phyloP scores from a whole-genome alignment of 2,888 invertebrate species.

The Syrista parreyssii region DNA sequence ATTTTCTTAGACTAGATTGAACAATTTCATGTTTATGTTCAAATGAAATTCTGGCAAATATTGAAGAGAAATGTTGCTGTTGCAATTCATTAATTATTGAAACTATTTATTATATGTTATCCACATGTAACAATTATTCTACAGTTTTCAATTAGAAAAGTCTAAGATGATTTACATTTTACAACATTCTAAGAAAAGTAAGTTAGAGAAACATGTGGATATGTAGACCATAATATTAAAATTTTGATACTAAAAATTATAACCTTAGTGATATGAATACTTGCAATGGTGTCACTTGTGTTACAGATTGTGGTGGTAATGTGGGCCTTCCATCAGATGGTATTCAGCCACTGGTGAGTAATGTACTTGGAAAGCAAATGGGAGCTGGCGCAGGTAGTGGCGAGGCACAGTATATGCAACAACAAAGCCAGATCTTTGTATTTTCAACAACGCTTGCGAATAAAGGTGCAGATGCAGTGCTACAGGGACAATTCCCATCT shows the following conservation, averaged over 20 bases:
- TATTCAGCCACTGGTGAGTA: slow-evolving; percentile 80
- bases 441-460: slow-evolving; percentile 95
- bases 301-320: slow-evolving; percentile 50
- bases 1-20: not conserved
- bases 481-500: slow-evolving; percentile 88
- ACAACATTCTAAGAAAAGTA: not conserved
- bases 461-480: slow-evolving; percentile 92
- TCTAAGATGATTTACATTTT: not conserved
- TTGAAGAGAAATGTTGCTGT: not conserved
- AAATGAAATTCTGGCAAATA: not conserved
- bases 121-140: not conserved
- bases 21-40: not conserved
- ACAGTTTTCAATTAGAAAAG: not conserved
- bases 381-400: slow-evolving; percentile 79
- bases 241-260: not conserved
- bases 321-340: slow-evolving; percentile 70
- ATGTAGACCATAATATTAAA: not conserved
- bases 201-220: not conserved
- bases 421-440: slow-evolving; percentile 98
- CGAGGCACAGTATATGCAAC: slow-evolving; percentile 91
- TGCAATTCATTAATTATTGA: not conserved
- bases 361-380: slow-evolving; percentile 81
- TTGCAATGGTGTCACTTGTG: not conserved
- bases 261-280: not conserved
- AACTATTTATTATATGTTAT: not conserved